Evolutionary conservation across 2,113 vertebrate genomes (phyloP).

Genomic region (Empidonax traillii): DNA sequence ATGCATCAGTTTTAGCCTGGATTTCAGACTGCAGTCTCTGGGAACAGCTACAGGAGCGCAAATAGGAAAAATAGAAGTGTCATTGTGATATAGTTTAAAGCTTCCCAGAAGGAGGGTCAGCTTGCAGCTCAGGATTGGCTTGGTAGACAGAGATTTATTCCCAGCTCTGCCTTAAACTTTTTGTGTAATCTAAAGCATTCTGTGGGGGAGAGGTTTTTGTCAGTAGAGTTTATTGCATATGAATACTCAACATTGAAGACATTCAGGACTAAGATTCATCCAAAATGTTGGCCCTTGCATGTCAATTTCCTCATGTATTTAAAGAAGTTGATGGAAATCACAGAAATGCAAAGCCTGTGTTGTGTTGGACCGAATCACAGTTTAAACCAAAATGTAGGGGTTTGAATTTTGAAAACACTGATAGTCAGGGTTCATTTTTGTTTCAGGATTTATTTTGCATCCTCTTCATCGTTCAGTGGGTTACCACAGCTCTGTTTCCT

Average conservation of each 20-base stretch:
- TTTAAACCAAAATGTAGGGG: neutral
- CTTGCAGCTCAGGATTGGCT: neutral
- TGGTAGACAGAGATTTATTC: neutral
- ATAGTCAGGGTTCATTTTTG: neutral
- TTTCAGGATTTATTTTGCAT: neutral
- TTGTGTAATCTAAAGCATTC: neutral
- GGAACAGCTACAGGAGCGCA: neutral
- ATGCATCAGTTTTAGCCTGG: neutral
- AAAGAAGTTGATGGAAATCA: neutral
- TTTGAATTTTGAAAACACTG: neutral
- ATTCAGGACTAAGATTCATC: neutral
- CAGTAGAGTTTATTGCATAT: neutral
- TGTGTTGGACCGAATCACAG: neutral
- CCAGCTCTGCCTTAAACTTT: neutral
- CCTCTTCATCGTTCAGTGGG: neutral
- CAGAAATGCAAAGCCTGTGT: neutral
- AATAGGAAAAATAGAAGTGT: neutral
- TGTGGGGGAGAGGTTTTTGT: neutral
- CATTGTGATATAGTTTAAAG: neutral
- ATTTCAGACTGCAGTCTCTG: neutral
- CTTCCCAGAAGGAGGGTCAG: neutral
- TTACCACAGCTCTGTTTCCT: neutral
- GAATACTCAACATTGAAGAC: neutral
- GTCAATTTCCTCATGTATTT: neutral
- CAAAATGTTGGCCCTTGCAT: neutral